Evolutionary conservation across 53 echinoderm and acorn worm genomes (phyloP).

Genomic region (Patiria pectinifera): DNA sequence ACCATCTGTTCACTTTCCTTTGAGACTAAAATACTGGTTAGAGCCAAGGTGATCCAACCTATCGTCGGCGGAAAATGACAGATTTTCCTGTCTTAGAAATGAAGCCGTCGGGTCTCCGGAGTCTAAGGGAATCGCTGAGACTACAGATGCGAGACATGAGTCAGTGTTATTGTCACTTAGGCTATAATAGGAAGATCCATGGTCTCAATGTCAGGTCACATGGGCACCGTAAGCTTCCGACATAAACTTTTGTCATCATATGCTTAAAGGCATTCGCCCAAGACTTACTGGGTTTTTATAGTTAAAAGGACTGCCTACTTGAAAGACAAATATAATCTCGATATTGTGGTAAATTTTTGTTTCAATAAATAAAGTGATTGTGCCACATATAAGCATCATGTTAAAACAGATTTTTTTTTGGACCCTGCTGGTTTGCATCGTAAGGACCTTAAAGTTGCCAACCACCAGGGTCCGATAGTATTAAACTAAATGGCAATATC

Average conservation of each 20-base stretch:
- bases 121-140: neutral
- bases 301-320: neutral
- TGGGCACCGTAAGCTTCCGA: slow-evolving; percentile 8
- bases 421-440: too few species aligned
- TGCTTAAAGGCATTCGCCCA: neutral
- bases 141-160: neutral
- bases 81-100: slow-evolving; percentile 1
- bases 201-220: neutral
- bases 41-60: neutral
- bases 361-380: neutral
- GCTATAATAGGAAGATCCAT: neutral
- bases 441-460: too few species aligned
- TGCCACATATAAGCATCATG: neutral
- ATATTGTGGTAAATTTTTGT: neutral
- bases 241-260: slow-evolving; percentile 18
- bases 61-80: neutral
- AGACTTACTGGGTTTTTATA: neutral
- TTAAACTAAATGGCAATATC: neutral
- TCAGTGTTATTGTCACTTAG: slow-evolving; percentile 10
- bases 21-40: neutral
- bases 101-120: neutral
- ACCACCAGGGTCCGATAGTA: too few species aligned
- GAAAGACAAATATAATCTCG: neutral
- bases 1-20: neutral
- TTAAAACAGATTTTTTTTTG: neutral